These are phyloP conservation scores for Acanthopagrus latus DNA, from an alignment of 2,797 vertebrate genomes.

Conservation along the genomic window DNA sequence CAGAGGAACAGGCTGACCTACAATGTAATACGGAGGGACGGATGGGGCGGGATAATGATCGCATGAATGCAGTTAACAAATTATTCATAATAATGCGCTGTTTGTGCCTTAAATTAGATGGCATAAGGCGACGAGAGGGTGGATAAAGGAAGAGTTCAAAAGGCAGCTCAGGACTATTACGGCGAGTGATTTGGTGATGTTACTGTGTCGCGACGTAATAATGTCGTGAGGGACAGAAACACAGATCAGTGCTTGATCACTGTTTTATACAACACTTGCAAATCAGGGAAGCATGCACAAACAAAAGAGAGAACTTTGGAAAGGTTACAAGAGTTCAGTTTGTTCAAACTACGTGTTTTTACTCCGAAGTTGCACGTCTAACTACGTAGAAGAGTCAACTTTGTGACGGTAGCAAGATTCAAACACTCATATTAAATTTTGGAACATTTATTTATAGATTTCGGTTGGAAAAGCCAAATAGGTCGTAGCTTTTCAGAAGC, in stretches of 20 bases:
- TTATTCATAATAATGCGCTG: slow-evolving; percentile 27
- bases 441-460: neutral
- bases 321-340: too few relatives aligned
- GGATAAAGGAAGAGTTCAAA: slow-evolving; percentile 12
- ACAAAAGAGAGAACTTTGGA: neutral
- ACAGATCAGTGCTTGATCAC: neutral
- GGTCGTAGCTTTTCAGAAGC: neutral
- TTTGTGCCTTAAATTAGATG: slow-evolving; percentile 23
- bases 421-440: neutral
- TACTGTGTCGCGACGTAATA: neutral
- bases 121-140: neutral
- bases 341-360: neutral
- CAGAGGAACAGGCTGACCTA: slow-evolving; percentile 2
- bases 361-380: neutral
- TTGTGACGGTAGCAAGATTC: neutral
- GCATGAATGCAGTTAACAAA: slow-evolving; percentile 7
- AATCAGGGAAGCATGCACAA: neutral
- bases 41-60: slow-evolving; percentile 12
- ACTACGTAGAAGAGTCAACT: neutral
- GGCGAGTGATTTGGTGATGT: neutral
- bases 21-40: slow-evolving; percentile 10
- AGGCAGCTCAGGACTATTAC: neutral
- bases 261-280: neutral
- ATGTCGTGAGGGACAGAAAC: neutral
- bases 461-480: neutral